Evolutionary conservation across 1,140 invertebrate species (phyloP), one percentile per base, ranked within the genome.

Genomic region (Brachionus asplanchnoidis): DNA sequence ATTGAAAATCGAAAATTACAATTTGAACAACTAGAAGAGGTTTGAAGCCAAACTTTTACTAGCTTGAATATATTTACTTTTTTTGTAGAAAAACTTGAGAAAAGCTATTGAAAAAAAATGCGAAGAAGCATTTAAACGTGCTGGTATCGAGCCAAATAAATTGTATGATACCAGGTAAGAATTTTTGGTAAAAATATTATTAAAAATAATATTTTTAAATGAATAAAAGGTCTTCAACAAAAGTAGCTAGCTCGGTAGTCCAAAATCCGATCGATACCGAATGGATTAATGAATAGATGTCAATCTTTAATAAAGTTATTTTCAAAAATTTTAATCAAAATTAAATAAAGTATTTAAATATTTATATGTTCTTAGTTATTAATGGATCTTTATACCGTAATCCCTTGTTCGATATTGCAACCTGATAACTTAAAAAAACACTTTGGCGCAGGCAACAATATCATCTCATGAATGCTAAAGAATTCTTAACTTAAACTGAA

Each of bases 1-100:
- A 46, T 82, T 11, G 65, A 68, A 26, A 82, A 28, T 65, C 20
- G 79, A 40, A 82, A 68, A 17, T 20, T 82, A 32, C 79, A 82
- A 44, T 20, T 82, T 44, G 79, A 82, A 65, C 53, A 82, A 82
- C 23, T 82, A 6, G 79, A 82, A 82, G 79, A 82, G n/a, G 79
- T 65, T 65, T n/a, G 11, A 60, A 40, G 17, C 2, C 12, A 60
- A 32, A 36, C 4, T 23, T 56, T 56, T 56, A 9, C n/a, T 40
- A 36, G 14, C 9, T 53, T 56, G n/a, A 42, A 36, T 32, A n/a
- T 40, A 46, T 23, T 44, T 28, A 32, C 46, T 80, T 53, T 60
- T 32, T 50, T 36, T 32, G 3, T 17, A 80, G 77, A 50, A 80
- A 26, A 82, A 82, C 17, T 65, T 82, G 6, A 60, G 79, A 82